phyloP scores from a whole-genome alignment of 2,888 invertebrate species.

The Caenorhabditis becei region DNA sequence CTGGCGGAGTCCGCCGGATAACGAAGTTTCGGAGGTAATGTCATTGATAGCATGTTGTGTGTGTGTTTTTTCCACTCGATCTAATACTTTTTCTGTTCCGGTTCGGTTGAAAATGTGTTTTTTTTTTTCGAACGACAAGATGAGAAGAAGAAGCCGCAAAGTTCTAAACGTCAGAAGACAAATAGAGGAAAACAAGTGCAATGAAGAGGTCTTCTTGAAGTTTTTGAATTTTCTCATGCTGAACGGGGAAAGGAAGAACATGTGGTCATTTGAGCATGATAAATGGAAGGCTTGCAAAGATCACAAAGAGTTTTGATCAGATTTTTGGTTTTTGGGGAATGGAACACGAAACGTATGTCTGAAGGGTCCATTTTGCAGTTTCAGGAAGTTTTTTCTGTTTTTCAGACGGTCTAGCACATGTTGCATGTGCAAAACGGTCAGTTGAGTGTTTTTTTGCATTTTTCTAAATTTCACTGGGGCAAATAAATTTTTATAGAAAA shows the following conservation, averaged over 20 bases:
- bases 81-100: slow-evolving; percentile 1
- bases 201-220: background rate
- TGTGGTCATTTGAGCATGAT: slow-evolving; percentile 7
- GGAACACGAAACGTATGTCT: no score
- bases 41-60: background rate
- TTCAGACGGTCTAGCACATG: no score
- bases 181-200: background rate
- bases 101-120: no score
- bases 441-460: no score
- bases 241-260: slow-evolving; percentile 3
- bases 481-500: no score
- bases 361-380: no score
- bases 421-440: no score
- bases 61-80: background rate
- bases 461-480: no score
- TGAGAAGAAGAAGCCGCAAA: background rate
- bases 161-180: background rate
- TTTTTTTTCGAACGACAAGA: no score
- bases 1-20: background rate
- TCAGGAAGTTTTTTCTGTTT: no score
- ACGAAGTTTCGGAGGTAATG: background rate
- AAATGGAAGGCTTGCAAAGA: background rate
- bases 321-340: background rate
- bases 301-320: background rate
- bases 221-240: no score